Percentiles rank a stretch among this genome's conserved stretches.
phyloP scores from a whole-genome alignment of 2,888 invertebrate genomes.

The Endomychus coccineus region DNA sequence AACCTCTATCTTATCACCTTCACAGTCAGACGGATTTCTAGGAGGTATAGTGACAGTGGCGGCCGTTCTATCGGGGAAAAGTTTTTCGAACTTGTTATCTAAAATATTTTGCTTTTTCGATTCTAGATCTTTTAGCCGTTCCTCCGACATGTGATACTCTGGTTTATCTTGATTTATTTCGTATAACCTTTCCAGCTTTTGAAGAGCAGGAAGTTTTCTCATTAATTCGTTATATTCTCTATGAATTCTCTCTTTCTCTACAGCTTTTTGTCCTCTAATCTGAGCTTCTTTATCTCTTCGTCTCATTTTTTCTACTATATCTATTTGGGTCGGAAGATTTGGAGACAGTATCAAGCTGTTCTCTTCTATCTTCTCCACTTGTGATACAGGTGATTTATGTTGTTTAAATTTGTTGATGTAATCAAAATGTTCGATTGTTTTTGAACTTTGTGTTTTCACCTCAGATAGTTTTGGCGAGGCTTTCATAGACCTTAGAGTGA shows the following conservation, averaged over 20 bases:
- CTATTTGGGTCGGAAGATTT: constrained; percentile 23
- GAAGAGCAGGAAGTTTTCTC: constrained; percentile 41
- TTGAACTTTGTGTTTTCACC: constrained; percentile 8
- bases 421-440: constrained; percentile 45
- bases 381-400: constrained; percentile 4
- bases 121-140: constrained; percentile 42
- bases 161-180: constrained; percentile 35
- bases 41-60: constrained; percentile 34
- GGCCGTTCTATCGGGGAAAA: constrained; percentile 29
- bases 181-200: constrained; percentile 38
- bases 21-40: constrained; percentile 17
- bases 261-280: constrained; percentile 44
- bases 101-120: constrained; percentile 45
- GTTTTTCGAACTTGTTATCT: constrained; percentile 47
- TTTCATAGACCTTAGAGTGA: constrained; percentile 19
- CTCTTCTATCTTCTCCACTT: constrained; percentile 36
- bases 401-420: constrained; percentile 43
- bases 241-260: constrained; percentile 46
- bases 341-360: constrained; percentile 32
- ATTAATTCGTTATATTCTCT: constrained; percentile 47
- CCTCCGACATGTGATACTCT: constrained; percentile 42
- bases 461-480: constrained; percentile 14
- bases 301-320: constrained; percentile 29
- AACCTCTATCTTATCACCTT: neutral
- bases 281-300: constrained; percentile 36